Base-by-base conservation (phyloP, 2,888 invertebrate species). In the Tryphoninae sp. region DNA sequence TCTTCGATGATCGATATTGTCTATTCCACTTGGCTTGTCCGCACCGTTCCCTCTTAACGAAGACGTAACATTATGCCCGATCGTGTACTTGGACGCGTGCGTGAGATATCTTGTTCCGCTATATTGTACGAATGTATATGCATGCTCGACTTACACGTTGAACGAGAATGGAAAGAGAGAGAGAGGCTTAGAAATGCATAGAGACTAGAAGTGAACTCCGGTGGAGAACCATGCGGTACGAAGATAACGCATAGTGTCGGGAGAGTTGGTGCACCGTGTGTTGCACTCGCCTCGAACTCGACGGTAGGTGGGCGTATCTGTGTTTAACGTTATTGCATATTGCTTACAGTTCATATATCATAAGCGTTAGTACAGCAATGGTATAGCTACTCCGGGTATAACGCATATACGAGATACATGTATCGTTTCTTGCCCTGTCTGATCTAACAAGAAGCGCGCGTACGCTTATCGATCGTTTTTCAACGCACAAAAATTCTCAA, bases 301-400 rank as follows among this genome's bases (percentile, higher is more conserved):
- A 68, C 65, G 73, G 62, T 79, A 84, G 84, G 86, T 88, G 86
- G 87, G 88, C 87, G 87, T 86, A 83, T 83, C 84, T 81, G 82
- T 83, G 83, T 85, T 85, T 82, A 85, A 85, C 86, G 83, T 86
- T 87, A 87, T 87, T 87, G 86, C 87, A 86, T 84, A 87, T 87
- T 86, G 85, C 86, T 85, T 84, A 80, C 83, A 87, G 85, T 87
- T 86, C 86, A 86, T 88, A 86, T 84, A 85, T 87, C 86, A 86
- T 85, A 83, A 69, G 11, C 82, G 74, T 86, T 86, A 81, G 59
- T 49, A 79, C 78, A 77, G 65, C 53, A 40, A 26, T 69, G 19
- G 55, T 80, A 77, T 62, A 69, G 53, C 71, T 73, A 65, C 9
- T 16, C 22, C 6, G 7, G 22, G 16, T 51, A 55, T 55, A 55